Evolutionary conservation across 2,113 vertebrate species (phyloP).

Genomic region (Procavia capensis): DNA sequence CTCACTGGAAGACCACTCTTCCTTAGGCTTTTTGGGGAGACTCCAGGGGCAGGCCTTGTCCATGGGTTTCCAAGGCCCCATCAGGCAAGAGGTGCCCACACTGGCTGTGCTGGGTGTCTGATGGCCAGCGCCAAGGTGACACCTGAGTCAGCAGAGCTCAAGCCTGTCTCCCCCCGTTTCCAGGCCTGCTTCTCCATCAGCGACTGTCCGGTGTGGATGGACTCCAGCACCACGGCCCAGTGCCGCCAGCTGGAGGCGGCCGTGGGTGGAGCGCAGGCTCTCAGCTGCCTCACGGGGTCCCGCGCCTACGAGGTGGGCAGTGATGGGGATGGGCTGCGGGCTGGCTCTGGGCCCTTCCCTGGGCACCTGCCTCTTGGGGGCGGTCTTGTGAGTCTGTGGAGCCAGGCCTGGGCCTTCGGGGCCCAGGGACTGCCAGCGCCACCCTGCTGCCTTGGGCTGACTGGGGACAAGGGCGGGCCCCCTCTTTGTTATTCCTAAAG

Average conservation of each 20-base stretch:
- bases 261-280: slow-evolving; percentile 89
- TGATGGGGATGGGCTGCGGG: background rate
- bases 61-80: accelerated
- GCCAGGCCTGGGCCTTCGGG: background rate
- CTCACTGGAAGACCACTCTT: background rate
- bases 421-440: background rate
- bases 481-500: background rate
- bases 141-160: background rate
- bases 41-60: background rate
- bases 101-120: background rate
- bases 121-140: accelerated
- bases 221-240: slow-evolving; percentile 93
- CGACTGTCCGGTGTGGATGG: slow-evolving; percentile 96
- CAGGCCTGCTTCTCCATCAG: slow-evolving; percentile 92
- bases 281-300: slow-evolving; percentile 94
- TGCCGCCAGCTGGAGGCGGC: slow-evolving; percentile 90
- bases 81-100: accelerated
- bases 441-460: background rate
- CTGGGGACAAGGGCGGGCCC: accelerated
- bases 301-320: slow-evolving; percentile 94
- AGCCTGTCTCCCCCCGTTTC: background rate
- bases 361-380: too few relatives aligned
- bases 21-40: background rate
- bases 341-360: background rate
- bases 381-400: too few relatives aligned